These are phyloP conservation scores for Palaemon carinicauda DNA, from an alignment of 1,140 invertebrate species.

Conservation along the genomic window DNA sequence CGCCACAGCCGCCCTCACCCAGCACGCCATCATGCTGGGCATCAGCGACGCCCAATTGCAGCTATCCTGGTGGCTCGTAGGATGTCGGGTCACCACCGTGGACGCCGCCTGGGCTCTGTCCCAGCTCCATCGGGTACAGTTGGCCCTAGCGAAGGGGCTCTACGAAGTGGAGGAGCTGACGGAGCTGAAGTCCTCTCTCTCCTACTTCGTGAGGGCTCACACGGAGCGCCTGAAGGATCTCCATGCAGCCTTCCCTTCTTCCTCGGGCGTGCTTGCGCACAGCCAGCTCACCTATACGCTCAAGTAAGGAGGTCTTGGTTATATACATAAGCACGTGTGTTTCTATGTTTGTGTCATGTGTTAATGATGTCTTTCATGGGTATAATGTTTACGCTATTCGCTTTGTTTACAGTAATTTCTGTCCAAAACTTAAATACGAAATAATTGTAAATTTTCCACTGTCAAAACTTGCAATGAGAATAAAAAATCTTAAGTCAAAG, in stretches of 20 bases:
- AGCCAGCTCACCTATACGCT: slow-evolving; percentile 32
- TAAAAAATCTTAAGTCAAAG: no score
- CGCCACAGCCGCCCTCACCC: slow-evolving; percentile 19
- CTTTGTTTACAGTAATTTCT: no score
- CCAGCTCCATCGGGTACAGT: slow-evolving; percentile 21
- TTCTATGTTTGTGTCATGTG: neutral
- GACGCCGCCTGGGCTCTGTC: slow-evolving; percentile 29
- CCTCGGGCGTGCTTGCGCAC: slow-evolving; percentile 24
- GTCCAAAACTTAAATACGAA: neutral
- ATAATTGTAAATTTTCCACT: neutral
- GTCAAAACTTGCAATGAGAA: neutral
- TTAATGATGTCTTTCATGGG: neutral
- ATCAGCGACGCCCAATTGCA: slow-evolving; percentile 13
- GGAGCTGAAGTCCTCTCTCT: slow-evolving; percentile 24
- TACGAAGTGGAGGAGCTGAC: slow-evolving; percentile 19
- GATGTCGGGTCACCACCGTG: slow-evolving; percentile 16
- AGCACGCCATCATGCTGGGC: slow-evolving; percentile 33
- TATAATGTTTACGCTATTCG: neutral
- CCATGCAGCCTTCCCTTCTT: slow-evolving; percentile 23
- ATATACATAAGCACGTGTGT: neutral
- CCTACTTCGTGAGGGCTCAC: slow-evolving; percentile 14
- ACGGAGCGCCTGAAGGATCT: slow-evolving; percentile 26
- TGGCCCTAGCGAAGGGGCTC: slow-evolving; percentile 4
- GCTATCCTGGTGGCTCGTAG: slow-evolving; percentile 31
- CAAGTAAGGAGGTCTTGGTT: neutral